Percentiles rank a stretch among this genome's conserved stretches.
phyloP scores from a whole-genome alignment of 2,113 vertebrate species.

The Gallinago jamesoni region DNA sequence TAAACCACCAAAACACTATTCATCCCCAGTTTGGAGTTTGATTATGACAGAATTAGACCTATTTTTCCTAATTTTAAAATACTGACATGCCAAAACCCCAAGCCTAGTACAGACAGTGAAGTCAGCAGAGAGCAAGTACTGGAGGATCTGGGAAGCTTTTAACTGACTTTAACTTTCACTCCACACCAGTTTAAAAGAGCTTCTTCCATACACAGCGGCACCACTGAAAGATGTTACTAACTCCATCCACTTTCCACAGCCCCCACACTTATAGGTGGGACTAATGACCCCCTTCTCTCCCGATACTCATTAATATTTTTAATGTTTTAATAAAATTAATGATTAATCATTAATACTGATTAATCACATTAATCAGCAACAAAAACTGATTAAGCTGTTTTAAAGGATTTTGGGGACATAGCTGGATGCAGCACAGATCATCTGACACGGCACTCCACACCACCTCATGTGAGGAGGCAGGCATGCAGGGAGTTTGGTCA shows the following conservation, averaged over 20 bases:
- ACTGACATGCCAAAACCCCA: neutral
- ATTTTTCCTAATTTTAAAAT: neutral
- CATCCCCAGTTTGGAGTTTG: neutral
- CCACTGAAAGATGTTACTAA: neutral
- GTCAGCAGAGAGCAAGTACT: neutral
- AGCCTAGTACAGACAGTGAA: neutral
- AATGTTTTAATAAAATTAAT: no score
- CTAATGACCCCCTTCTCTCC: neutral
- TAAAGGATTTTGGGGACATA: neutral
- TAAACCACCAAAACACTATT: neutral
- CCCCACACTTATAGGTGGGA: neutral
- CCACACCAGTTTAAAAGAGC: neutral
- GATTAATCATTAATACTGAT: neutral
- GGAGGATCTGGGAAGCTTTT: neutral
- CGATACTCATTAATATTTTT: neutral
- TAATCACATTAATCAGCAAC: neutral
- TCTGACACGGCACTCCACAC: neutral
- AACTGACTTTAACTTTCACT: neutral
- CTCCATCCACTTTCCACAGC: neutral
- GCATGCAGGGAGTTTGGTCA: neutral
- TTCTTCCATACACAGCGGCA: neutral
- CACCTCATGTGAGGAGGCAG: neutral
- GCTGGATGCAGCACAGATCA: neutral
- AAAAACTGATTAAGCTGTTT: neutral
- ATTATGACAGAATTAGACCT: neutral